These are phyloP conservation scores for Sebastes hopkinsi DNA, from an alignment of 2,797 vertebrate species.

Conservation along the genomic window DNA sequence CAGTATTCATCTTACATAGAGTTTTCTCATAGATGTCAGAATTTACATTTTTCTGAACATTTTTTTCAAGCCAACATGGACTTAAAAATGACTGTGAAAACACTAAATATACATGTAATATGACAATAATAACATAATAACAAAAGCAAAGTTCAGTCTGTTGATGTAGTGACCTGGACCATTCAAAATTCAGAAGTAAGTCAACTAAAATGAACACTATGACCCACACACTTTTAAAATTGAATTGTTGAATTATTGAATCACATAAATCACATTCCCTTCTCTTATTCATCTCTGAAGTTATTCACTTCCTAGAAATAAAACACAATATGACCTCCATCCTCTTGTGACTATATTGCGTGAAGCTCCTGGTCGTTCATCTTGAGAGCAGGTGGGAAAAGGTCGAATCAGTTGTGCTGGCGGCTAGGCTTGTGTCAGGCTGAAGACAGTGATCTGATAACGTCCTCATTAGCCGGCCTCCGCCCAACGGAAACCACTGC, in stretches of 20 bases:
- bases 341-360: slow-evolving; percentile 49
- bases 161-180: neutral
- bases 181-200: neutral
- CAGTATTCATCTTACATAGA: no score
- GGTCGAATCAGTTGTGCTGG: slow-evolving; percentile 59
- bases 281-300: slow-evolving; percentile 18
- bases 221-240: neutral
- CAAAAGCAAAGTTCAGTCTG: neutral
- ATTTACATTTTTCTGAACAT: neutral
- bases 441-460: slow-evolving; percentile 77
- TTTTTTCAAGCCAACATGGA: neutral
- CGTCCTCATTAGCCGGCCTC: slow-evolving; percentile 69
- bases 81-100: neutral
- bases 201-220: neutral
- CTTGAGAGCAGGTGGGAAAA: slow-evolving; percentile 69
- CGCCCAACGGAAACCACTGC: slow-evolving; percentile 46
- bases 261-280: slow-evolving; percentile 20
- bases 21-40: no score
- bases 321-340: slow-evolving; percentile 37
- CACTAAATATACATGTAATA: neutral
- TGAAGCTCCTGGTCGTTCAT: slow-evolving; percentile 57
- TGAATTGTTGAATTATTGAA: neutral
- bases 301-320: slow-evolving; percentile 41
- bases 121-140: neutral
- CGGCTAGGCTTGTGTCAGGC: slow-evolving; percentile 57